These are phyloP conservation scores for Equus przewalskii DNA, from an alignment of 2,113 vertebrate genomes.

Conservation along the genomic window DNA sequence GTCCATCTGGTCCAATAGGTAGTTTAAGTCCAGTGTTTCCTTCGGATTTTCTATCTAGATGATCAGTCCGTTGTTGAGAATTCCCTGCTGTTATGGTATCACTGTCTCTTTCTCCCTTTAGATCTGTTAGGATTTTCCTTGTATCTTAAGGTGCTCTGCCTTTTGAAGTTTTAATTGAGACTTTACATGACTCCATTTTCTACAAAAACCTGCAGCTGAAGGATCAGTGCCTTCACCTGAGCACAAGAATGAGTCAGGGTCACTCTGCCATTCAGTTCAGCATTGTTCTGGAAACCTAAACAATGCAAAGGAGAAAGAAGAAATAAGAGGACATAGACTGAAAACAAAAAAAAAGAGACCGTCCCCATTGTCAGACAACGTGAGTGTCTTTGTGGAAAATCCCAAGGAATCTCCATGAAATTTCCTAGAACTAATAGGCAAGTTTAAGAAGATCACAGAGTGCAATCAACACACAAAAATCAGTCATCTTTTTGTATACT, in stretches of 20 bases:
- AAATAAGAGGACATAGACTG: neutral
- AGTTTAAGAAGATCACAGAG: neutral
- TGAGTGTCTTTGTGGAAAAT: neutral
- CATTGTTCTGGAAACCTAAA: neutral
- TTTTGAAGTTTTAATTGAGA: neutral
- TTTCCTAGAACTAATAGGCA: neutral
- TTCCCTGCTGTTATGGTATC: neutral
- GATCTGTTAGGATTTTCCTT: neutral
- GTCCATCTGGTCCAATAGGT: neutral
- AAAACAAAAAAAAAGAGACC: neutral
- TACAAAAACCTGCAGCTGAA: neutral
- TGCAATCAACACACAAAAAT: neutral
- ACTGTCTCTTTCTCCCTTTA: neutral
- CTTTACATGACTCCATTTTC: neutral
- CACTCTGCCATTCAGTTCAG: neutral
- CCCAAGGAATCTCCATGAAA: neutral
- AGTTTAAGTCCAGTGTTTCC: neutral
- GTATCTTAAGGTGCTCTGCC: neutral
- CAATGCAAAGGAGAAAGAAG: neutral
- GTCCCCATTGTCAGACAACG: neutral
- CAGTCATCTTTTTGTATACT: neutral
- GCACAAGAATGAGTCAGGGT: neutral
- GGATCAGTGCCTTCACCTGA: neutral
- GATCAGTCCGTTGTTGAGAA: neutral
- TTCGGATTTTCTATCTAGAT: neutral